phyloP scores from a whole-genome alignment of 2,113 vertebrate species.

The Pleuronectes platessa region DNA sequence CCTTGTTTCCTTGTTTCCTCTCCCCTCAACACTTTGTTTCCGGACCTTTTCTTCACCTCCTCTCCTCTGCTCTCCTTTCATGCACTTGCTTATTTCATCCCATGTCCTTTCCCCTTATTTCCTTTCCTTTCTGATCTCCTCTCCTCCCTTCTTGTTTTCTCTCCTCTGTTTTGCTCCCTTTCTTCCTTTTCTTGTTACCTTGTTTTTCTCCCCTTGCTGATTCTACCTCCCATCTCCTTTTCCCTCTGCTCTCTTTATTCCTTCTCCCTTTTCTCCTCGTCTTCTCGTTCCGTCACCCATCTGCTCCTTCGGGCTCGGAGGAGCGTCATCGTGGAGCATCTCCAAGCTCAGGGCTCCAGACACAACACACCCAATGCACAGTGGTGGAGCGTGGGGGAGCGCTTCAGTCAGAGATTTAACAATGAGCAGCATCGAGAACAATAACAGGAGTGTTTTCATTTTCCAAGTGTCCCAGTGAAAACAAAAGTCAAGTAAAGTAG shows the following conservation, averaged over 20 bases:
- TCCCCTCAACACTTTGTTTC: not conserved
- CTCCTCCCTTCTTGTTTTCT: too few relatives aligned
- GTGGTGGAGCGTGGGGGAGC: conserved; percentile 3
- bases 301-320: conserved; percentile 48
- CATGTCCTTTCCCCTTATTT: too few relatives aligned
- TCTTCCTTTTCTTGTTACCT: not conserved
- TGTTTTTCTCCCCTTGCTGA: not conserved
- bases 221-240: too few relatives aligned
- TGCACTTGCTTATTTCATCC: too few relatives aligned
- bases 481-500: not conserved
- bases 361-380: conserved; percentile 58
- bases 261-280: not conserved
- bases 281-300: not conserved
- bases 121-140: not conserved
- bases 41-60: too few relatives aligned
- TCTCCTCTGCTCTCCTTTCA: too few relatives aligned
- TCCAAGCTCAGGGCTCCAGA: conserved; percentile 68
- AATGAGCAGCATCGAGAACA: conserved; percentile 39
- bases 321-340: conserved; percentile 71
- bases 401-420: conserved; percentile 24
- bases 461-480: not conserved
- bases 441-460: not conserved
- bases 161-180: too few relatives aligned
- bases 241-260: not conserved
- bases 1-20: not conserved